These are phyloP conservation scores for Melipona quadrifasciata DNA, from an alignment of 1,140 invertebrate genomes.

Conservation along the genomic window DNA sequence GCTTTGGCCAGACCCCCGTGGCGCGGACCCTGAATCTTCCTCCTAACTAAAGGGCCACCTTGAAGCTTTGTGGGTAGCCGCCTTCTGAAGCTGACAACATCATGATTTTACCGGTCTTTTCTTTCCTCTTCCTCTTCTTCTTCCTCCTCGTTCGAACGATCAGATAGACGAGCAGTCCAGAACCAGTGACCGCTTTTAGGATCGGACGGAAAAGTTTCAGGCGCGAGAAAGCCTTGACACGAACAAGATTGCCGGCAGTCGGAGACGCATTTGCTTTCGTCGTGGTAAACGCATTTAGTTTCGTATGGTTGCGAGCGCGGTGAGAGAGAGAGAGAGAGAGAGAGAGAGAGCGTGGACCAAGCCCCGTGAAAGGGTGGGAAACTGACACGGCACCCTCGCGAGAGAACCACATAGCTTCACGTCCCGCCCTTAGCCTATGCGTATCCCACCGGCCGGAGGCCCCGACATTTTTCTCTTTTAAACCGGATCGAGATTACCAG, in stretches of 20 bases:
- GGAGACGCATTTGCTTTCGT: constrained; percentile 34
- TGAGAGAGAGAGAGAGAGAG: too few species aligned
- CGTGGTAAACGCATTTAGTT: constrained; percentile 37
- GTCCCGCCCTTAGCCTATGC: constrained; percentile 61
- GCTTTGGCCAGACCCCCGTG: constrained; percentile 64
- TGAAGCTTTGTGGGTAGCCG: constrained; percentile 67
- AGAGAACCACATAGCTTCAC: constrained; percentile 69
- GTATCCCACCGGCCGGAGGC: constrained; percentile 19
- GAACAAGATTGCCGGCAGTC: constrained; percentile 29
- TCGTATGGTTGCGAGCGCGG: not conserved
- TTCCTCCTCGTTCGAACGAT: constrained; percentile 49
- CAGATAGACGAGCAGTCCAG: constrained; percentile 46
- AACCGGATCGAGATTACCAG: constrained; percentile 68
- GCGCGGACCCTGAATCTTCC: constrained; percentile 51
- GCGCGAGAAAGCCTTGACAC: constrained; percentile 34
- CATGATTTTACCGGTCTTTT: constrained; percentile 67
- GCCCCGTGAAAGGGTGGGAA: constrained; percentile 58
- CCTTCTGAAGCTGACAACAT: constrained; percentile 58
- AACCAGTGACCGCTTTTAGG: constrained; percentile 57
- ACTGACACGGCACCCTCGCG: constrained; percentile 48
- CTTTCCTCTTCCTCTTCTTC: constrained; percentile 13
- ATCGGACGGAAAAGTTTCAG: constrained; percentile 9
- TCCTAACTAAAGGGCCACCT: constrained; percentile 61
- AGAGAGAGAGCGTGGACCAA: not conserved
- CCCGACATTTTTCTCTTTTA: constrained; percentile 59